Percentiles rank a stretch among this genome's conserved stretches.
These are phyloP conservation scores for Rostratula benghalensis DNA, from an alignment of 2,113 vertebrate genomes.

Conservation along the genomic window DNA sequence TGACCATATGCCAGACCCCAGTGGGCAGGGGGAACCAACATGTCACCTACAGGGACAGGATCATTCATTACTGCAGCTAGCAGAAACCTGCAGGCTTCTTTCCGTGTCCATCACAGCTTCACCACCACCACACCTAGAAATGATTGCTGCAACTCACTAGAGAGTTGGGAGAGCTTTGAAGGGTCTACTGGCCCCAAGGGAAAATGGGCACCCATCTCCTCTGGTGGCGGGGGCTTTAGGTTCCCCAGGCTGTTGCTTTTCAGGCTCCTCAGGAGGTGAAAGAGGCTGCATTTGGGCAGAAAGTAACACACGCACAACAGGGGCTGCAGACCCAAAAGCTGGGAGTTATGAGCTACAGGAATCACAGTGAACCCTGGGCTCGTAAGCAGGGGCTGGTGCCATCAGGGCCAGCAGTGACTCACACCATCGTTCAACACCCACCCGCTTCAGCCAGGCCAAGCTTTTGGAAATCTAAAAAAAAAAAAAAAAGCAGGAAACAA, in stretches of 20 bases:
- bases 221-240: neutral
- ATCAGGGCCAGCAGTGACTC: neutral
- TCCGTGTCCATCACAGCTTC: neutral
- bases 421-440: neutral
- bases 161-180: neutral
- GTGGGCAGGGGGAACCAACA: rapidly evolving
- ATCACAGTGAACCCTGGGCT: neutral
- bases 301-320: neutral
- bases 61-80: neutral
- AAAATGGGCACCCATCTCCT: neutral
- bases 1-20: neutral
- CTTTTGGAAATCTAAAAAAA: neutral
- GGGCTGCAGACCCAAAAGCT: neutral
- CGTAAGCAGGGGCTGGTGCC: neutral
- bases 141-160: neutral
- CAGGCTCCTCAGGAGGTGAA: neutral
- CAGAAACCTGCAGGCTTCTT: neutral
- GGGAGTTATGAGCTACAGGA: neutral
- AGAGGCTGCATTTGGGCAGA: neutral
- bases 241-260: neutral
- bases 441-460: neutral
- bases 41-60: neutral
- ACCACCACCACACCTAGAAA: neutral
- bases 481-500: neutral
- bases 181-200: neutral